Evolutionary conservation across 2,888 invertebrate genomes (phyloP).

Genomic region (Cancer borealis): DNA sequence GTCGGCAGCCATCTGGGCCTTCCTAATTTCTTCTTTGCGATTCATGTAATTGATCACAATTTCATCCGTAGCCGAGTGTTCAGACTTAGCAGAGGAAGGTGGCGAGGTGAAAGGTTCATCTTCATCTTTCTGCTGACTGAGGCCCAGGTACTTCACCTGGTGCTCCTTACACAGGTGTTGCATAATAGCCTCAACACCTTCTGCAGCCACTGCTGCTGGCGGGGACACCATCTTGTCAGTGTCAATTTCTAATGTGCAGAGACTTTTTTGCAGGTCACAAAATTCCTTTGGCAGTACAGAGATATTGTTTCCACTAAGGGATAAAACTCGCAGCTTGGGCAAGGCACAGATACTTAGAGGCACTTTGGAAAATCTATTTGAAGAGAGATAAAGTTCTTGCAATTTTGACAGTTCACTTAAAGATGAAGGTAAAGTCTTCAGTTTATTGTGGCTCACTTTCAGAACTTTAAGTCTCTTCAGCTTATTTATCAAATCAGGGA

Average conservation of each 20-base stretch:
- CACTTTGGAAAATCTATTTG: slow-evolving; percentile 77
- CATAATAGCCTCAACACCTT: slow-evolving; percentile 69
- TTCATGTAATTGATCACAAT: slow-evolving; percentile 64
- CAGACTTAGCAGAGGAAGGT: slow-evolving; percentile 11
- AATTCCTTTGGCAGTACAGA: slow-evolving; percentile 71
- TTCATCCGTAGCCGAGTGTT: slow-evolving; percentile 58
- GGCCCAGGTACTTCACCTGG: slow-evolving; percentile 65
- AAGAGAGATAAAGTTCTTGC: slow-evolving; percentile 70
- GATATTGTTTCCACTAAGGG: slow-evolving; percentile 70
- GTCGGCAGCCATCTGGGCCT: slow-evolving; percentile 69
- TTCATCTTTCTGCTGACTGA: slow-evolving; percentile 36
- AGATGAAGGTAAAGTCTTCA: slow-evolving; percentile 72
- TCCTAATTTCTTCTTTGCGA: slow-evolving; percentile 69
- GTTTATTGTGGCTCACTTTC: slow-evolving; percentile 67
- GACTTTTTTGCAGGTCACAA: slow-evolving; percentile 66
- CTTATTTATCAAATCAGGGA: slow-evolving; percentile 66
- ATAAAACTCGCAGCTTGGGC: slow-evolving; percentile 71
- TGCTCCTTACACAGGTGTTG: slow-evolving; percentile 69
- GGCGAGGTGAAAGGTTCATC: slow-evolving; percentile 51
- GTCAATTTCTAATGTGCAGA: slow-evolving; percentile 66
- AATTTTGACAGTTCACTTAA: slow-evolving; percentile 66
- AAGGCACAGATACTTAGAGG: slow-evolving; percentile 77
- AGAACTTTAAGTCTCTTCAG: slow-evolving; percentile 68
- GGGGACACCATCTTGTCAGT: slow-evolving; percentile 65
- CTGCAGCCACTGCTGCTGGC: slow-evolving; percentile 47